Evolutionary conservation across 2,888 invertebrate species (phyloP).

Genomic region (Oscheius onirici): DNA sequence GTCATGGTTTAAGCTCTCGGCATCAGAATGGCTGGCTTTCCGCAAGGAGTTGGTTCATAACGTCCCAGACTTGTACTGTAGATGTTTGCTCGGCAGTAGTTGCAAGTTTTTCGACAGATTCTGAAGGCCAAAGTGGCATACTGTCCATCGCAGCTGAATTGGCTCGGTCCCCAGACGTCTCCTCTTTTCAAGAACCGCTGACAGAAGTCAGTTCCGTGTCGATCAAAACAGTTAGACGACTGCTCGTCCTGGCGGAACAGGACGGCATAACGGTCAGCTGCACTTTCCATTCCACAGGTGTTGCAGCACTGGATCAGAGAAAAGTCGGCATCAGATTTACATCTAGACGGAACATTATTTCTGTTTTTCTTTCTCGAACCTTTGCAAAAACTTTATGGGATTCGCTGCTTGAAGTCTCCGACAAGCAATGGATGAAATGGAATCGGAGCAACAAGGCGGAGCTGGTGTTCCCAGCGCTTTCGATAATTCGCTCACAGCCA

Average conservation of each 20-base stretch:
- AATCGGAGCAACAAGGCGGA: constrained; percentile 59
- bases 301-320: constrained; percentile 66
- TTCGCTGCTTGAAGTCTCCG: constrained; percentile 55
- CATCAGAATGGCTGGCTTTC: constrained; percentile 28
- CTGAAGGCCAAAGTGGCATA: constrained; percentile 63
- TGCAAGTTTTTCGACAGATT: constrained; percentile 65
- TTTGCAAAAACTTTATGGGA: constrained; percentile 50
- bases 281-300: constrained; percentile 62
- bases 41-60: constrained; percentile 26
- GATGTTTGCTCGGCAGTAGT: constrained; percentile 61
- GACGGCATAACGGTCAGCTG: constrained; percentile 58
- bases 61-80: constrained; percentile 49
- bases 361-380: constrained; percentile 23
- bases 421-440: constrained; percentile 59
- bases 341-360: constrained; percentile 38
- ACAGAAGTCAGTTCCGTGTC: constrained; percentile 61
- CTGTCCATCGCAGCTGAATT: constrained; percentile 64
- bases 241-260: constrained; percentile 58
- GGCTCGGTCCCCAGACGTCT: constrained; percentile 57
- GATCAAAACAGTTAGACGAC: constrained; percentile 63
- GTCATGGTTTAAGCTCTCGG: constrained; percentile 23
- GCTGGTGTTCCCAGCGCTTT: constrained; percentile 51
- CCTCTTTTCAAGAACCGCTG: constrained; percentile 56
- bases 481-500: constrained; percentile 39
- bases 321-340: constrained; percentile 58